Conservation (phyloP, 2,888 invertebrate species). For the Tetrapedia diversipes region DNA sequence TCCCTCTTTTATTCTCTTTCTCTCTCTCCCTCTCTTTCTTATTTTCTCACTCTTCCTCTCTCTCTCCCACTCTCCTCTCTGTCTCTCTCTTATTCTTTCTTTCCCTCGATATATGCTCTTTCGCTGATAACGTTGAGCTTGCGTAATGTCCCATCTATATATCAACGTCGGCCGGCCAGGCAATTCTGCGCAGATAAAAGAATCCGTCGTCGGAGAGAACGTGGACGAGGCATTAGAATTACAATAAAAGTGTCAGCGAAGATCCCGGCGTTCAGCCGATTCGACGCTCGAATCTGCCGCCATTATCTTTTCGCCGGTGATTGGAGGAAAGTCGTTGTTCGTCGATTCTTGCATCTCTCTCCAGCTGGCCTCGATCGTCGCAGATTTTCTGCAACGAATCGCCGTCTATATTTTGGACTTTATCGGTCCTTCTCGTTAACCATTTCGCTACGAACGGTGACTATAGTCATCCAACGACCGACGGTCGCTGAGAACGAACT, state of each 20-base stretch:
- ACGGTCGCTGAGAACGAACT: too few species aligned
- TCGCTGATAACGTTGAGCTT: constrained; percentile 56
- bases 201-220: constrained; percentile 26
- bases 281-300: neutral
- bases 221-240: constrained; percentile 29
- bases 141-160: constrained; percentile 59
- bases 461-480: too few species aligned
- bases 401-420: too few species aligned
- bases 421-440: too few species aligned
- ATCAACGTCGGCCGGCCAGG: constrained; percentile 56
- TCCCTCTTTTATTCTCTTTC: constrained; percentile 17
- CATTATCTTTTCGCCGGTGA: constrained; percentile 10
- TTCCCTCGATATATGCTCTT: constrained; percentile 8
- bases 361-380: neutral
- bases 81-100: constrained; percentile 20
- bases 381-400: neutral
- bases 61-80: constrained; percentile 24
- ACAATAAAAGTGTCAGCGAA: constrained; percentile 30
- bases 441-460: too few species aligned
- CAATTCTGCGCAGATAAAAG: constrained; percentile 60
- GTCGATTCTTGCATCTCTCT: neutral
- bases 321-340: neutral
- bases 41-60: too few species aligned
- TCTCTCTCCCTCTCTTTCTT: too few species aligned
- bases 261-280: neutral